Evolutionary conservation across 2,888 invertebrate genomes (phyloP).

Genomic region (Drosophila gaucha): DNA sequence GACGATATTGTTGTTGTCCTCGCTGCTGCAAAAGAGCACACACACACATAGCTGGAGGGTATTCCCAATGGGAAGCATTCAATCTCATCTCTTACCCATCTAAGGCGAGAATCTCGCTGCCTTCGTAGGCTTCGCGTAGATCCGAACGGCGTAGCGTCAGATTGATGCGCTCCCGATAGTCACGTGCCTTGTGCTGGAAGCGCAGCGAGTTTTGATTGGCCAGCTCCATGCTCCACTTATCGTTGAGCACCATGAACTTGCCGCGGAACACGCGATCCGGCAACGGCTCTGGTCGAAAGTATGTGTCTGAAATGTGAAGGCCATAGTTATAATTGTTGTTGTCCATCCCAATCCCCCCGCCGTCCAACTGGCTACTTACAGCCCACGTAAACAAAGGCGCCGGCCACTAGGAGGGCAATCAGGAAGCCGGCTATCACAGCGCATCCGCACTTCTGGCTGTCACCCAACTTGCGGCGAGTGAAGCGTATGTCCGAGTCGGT

Average conservation of each 20-base stretch:
- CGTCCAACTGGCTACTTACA: slow-evolving; percentile 85
- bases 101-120: slow-evolving; percentile 92
- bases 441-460: slow-evolving; percentile 94
- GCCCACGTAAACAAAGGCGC: slow-evolving; percentile 88
- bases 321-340: too few relatives aligned
- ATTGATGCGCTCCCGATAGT: slow-evolving; percentile 91
- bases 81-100: slow-evolving; percentile 88
- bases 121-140: slow-evolving; percentile 90
- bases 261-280: slow-evolving; percentile 93
- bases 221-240: slow-evolving; percentile 89
- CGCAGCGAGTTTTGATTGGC: slow-evolving; percentile 88
- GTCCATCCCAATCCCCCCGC: too few relatives aligned
- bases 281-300: slow-evolving; percentile 86
- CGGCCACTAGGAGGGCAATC: slow-evolving; percentile 90
- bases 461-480: slow-evolving; percentile 92
- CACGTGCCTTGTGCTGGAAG: slow-evolving; percentile 90
- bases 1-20: slow-evolving; percentile 89
- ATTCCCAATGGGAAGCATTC: neutral
- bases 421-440: slow-evolving; percentile 93
- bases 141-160: slow-evolving; percentile 90
- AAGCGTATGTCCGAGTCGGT: slow-evolving; percentile 96
- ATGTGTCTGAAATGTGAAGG: slow-evolving; percentile 77
- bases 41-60: neutral
- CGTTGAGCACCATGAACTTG: slow-evolving; percentile 90
- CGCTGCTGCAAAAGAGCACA: slow-evolving; percentile 85